Conservation (phyloP, 2,113 vertebrate species). For the Bungarus multicinctus region DNA sequence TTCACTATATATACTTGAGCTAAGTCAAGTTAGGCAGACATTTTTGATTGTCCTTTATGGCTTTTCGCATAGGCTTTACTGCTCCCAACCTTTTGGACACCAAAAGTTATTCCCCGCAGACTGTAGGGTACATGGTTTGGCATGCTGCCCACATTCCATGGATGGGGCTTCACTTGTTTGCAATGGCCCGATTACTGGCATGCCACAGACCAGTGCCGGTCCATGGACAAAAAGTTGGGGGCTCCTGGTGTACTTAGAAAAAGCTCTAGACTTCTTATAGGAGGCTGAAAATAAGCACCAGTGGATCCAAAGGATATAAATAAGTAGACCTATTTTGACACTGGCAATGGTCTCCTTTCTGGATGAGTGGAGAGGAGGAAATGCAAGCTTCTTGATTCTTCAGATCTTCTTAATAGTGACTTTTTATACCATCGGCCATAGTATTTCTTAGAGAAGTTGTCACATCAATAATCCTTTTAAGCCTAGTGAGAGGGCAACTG, state of each 20-base stretch:
- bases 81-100: not conserved
- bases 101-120: not conserved
- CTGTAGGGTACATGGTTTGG: not conserved
- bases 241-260: not conserved
- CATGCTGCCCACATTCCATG: not conserved
- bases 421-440: not conserved
- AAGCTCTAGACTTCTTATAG: not conserved
- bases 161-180: not conserved
- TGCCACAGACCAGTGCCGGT: not conserved
- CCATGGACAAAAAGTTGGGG: not conserved
- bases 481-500: not conserved
- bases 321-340: not conserved
- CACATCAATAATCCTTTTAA: not conserved
- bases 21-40: not conserved
- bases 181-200: not conserved
- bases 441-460: not conserved
- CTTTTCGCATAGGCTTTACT: not conserved
- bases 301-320: not conserved
- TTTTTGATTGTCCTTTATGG: not conserved
- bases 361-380: not conserved
- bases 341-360: not conserved
- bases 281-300: not conserved
- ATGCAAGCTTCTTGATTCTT: not conserved
- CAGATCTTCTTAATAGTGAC: not conserved
- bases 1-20: not conserved